Evolutionary conservation across 2,888 invertebrate species (phyloP), one percentile per base, ranked within the genome.

Genomic region (Copidosoma aretas): DNA sequence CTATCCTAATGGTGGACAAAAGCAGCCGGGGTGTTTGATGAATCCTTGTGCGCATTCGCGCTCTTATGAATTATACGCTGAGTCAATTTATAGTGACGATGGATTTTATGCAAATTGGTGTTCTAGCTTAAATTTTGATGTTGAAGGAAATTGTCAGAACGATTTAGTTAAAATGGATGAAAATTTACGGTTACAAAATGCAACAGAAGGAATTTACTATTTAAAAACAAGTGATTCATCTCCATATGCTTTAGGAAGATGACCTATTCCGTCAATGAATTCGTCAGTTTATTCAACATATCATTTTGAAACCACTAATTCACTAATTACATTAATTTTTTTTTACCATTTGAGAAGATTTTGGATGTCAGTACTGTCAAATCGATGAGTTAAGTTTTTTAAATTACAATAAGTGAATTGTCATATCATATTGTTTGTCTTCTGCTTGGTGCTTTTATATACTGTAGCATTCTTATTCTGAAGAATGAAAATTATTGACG

Each of bases 1-100:
- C 69, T 84, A 80, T 70, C 84, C 84, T 0, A 84, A 84, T 63
- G 83, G 84, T 8, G 84, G 84, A 0, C 1, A 39, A 1, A 69
- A 65, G 1, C 85, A 85, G 69, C 73, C 73, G 0, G 82, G 82
- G 8, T 82, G 81, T 39, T 0, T 24, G 1, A 0, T 67, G 0
- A 78, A 79, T 49, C 0, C 15, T 5, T 83, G 83, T 58, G 80
- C 81, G 12, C 83, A 83, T 59, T 57, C 75, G 1, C 77, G 82
- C 0, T 75, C 80, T 8, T 78, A 67, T 67, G 57, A 73, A 52
- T 78, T 76, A 59, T 83, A 76, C 67, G 79, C 80, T 5, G 83
- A 83, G 66, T 83, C 83, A 10, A 79, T 83, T 60, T 67, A 64
- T 60, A 75, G 60, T 12, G 1, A 19, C 0, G 25, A 43, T 0